These are phyloP conservation scores for Leuctra nigra DNA, from an alignment of 2,888 invertebrate genomes.

Conservation along the genomic window DNA sequence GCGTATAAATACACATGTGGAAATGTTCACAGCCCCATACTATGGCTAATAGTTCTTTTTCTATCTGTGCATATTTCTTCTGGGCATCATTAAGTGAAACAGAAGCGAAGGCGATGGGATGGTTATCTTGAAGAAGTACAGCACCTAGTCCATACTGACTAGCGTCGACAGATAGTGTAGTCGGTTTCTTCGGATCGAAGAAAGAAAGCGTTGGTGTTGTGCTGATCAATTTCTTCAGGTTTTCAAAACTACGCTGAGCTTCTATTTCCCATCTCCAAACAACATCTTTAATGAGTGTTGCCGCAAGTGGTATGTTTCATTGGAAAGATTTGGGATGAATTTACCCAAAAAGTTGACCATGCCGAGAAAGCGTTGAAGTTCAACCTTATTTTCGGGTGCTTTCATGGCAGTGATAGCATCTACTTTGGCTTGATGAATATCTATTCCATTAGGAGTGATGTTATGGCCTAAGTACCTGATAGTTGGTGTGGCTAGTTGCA, in stretches of 20 bases:
- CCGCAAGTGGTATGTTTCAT: conserved; percentile 14
- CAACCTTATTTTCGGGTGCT: conserved; percentile 24
- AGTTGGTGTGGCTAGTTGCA: conserved; percentile 21
- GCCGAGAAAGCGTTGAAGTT: conserved; percentile 28
- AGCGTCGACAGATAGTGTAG: conserved; percentile 28
- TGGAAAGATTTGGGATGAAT: conserved; percentile 7
- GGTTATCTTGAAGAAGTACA: conserved; percentile 23
- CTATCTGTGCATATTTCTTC: conserved; percentile 4
- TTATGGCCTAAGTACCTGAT: conserved; percentile 1
- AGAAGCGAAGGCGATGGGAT: conserved; percentile 22
- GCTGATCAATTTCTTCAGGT: conserved; percentile 9
- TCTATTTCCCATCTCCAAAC: not conserved
- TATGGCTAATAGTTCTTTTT: conserved; percentile 9
- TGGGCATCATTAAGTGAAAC: conserved; percentile 28
- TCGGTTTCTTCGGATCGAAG: conserved; percentile 23
- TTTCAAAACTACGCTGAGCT: not conserved
- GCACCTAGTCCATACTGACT: conserved; percentile 28
- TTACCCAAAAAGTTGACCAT: conserved; percentile 29
- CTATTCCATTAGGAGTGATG: conserved; percentile 21
- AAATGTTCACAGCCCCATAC: not conserved
- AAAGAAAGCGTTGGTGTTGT: conserved; percentile 13
- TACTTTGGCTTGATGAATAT: conserved; percentile 12
- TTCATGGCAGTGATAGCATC: conserved; percentile 26
- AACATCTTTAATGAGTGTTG: conserved; percentile 3
- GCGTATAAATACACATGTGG: not conserved